Conservation (phyloP, 2,113 vertebrate genomes). For the Vidua chalybeata region DNA sequence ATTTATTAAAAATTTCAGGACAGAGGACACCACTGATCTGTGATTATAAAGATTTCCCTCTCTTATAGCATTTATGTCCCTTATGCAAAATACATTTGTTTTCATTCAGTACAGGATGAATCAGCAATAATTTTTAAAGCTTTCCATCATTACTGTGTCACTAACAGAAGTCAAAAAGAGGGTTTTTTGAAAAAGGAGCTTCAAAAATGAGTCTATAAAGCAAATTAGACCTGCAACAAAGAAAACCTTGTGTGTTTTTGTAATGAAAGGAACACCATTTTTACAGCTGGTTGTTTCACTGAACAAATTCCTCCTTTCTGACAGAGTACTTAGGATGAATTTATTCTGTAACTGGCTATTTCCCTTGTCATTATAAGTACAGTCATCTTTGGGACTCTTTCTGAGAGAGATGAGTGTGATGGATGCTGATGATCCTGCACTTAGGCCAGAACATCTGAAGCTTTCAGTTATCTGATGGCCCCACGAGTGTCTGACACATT, state of each 20-base stretch:
- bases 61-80: not conserved
- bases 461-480: not conserved
- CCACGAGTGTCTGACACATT: not conserved
- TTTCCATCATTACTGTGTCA: not conserved
- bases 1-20: not conserved
- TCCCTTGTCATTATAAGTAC: slow-evolving; percentile 43
- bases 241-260: not conserved
- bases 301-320: slow-evolving; percentile 46
- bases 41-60: not conserved
- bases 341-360: slow-evolving; percentile 39
- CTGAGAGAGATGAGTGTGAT: not conserved
- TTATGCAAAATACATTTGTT: not conserved
- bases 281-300: slow-evolving; percentile 4
- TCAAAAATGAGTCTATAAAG: not conserved
- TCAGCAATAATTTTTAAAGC: not conserved
- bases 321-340: slow-evolving; percentile 17
- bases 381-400: slow-evolving; percentile 24
- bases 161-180: not conserved
- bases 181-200: not conserved
- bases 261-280: not conserved
- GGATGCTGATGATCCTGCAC: not conserved
- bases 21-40: not conserved
- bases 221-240: not conserved
- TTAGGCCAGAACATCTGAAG: not conserved
- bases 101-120: not conserved